A percentile compares a stretch with the other conserved stretches of the same genome.
These are phyloP conservation scores for Thripadectes ignobilis DNA, from an alignment of 2,797 vertebrate genomes.

Conservation along the genomic window DNA sequence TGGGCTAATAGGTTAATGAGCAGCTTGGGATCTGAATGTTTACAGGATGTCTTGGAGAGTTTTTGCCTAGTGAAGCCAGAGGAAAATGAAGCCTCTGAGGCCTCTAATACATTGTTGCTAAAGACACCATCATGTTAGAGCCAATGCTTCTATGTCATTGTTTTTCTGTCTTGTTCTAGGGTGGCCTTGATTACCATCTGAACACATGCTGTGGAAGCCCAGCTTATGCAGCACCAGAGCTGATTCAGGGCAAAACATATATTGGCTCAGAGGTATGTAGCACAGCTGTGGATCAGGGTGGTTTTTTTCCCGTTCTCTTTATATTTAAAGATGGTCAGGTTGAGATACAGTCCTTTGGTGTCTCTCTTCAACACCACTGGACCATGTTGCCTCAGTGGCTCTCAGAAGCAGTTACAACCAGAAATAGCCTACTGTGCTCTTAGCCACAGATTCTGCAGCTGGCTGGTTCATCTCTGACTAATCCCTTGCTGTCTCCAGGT, in stretches of 20 bases:
- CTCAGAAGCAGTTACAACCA: background rate
- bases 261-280: slow-evolving; percentile 90
- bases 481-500: background rate
- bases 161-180: slow-evolving; percentile 73
- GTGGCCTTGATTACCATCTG: slow-evolving; percentile 88
- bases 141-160: background rate
- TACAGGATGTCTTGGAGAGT: background rate
- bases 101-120: background rate
- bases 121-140: background rate
- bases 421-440: background rate
- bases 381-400: background rate
- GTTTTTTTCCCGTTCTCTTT: fast-evolving
- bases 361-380: background rate
- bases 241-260: slow-evolving; percentile 93
- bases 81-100: background rate
- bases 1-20: background rate
- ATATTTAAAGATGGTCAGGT: background rate
- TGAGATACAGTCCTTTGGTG: background rate
- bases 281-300: background rate
- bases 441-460: background rate
- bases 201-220: slow-evolving; percentile 95
- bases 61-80: background rate
- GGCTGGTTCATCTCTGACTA: background rate
- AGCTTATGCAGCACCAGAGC: slow-evolving; percentile 93
- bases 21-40: background rate